These are phyloP conservation scores for Enoplosus armatus DNA, from an alignment of 2,797 vertebrate species.

Conservation along the genomic window DNA sequence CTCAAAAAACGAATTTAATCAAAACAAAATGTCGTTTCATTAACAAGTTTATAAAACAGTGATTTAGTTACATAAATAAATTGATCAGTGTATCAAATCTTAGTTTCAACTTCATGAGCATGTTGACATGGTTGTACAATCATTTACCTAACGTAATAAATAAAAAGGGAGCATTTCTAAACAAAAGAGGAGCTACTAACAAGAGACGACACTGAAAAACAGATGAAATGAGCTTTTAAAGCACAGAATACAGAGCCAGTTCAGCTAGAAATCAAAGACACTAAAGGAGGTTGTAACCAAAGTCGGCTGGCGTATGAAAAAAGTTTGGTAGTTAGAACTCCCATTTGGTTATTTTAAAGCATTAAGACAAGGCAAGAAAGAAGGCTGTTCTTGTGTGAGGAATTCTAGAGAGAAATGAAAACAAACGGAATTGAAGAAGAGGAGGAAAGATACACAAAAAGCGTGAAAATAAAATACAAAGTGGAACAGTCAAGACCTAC, in stretches of 20 bases:
- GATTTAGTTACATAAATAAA: constrained; percentile 99
- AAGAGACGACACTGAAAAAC: constrained; percentile 92
- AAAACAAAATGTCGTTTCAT: constrained; percentile 97
- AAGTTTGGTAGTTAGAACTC: constrained; percentile 95
- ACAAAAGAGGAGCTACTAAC: constrained; percentile 89
- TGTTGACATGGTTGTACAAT: constrained; percentile 97
- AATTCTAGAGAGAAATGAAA: constrained; percentile 86
- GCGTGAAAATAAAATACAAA: constrained; percentile 51
- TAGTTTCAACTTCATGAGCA: constrained; percentile 98
- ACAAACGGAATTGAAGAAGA: constrained; percentile 20
- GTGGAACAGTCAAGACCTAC: constrained; percentile 92
- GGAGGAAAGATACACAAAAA: constrained; percentile 3
- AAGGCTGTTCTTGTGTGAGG: constrained; percentile 95
- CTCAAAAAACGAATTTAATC: constrained; percentile 95
- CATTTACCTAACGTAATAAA: constrained; percentile 97
- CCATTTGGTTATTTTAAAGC: constrained; percentile 99
- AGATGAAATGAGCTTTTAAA: constrained; percentile 91
- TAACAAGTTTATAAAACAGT: constrained; percentile 99
- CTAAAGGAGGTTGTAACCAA: constrained; percentile 84
- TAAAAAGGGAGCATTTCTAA: constrained; percentile 93
- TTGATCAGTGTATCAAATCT: constrained; percentile 99
- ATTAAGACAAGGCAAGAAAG: constrained; percentile 99
- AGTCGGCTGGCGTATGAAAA: constrained; percentile 85
- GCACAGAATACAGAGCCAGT: constrained; percentile 92
- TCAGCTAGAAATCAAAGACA: constrained; percentile 90